These are phyloP conservation scores for Chamaetylas fuelleborni DNA, from an alignment of 2,113 vertebrate genomes.

Conservation along the genomic window DNA sequence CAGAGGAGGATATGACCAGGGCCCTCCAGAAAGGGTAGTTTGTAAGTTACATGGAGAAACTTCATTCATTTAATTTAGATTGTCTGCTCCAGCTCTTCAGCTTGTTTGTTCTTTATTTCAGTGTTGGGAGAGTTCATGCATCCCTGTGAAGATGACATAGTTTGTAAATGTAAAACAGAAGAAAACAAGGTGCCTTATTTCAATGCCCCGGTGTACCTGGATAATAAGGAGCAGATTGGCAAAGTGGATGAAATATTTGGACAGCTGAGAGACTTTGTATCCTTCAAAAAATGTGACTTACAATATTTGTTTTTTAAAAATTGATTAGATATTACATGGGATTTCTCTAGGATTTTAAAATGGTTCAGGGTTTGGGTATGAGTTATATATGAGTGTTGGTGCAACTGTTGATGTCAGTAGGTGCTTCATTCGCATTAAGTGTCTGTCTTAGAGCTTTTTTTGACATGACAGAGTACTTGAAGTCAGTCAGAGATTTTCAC, in stretches of 20 bases:
- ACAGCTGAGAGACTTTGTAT: constrained; percentile 97
- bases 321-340: not conserved
- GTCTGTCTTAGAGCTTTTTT: not conserved
- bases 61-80: not conserved
- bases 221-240: constrained; percentile 98
- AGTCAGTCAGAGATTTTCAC: not conserved
- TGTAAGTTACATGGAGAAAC: constrained; percentile 72
- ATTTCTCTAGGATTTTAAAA: not conserved
- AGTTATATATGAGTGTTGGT: not conserved
- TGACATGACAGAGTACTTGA: not conserved
- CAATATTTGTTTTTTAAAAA: not conserved
- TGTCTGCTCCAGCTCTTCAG: not conserved
- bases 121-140: constrained; percentile 94
- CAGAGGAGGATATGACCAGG: constrained; percentile 88
- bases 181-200: constrained; percentile 98
- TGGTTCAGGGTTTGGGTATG: not conserved
- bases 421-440: not conserved
- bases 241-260: constrained; percentile 99
- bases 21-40: constrained; percentile 92
- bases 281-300: constrained; percentile 66
- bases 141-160: constrained; percentile 95
- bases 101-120: constrained; percentile 52
- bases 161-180: constrained; percentile 91
- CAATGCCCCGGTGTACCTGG: constrained; percentile 94
- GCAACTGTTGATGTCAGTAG: not conserved